These are phyloP conservation scores for Atherinomorus stipes DNA, from an alignment of 2,113 vertebrate species.

Conservation along the genomic window DNA sequence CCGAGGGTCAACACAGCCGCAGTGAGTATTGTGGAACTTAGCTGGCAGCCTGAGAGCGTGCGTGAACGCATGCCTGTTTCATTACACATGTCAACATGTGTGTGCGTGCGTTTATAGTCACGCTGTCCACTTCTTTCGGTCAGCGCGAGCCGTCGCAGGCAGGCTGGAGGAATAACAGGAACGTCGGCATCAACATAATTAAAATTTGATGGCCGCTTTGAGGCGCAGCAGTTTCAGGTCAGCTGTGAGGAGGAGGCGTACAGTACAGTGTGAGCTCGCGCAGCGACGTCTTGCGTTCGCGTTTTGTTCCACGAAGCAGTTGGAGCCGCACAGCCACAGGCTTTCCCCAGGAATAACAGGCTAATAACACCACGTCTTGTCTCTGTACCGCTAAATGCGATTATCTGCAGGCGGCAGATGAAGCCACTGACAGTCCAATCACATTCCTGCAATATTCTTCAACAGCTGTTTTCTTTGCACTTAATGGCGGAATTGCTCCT, in stretches of 20 bases:
- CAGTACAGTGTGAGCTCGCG: neutral
- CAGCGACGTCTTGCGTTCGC: neutral
- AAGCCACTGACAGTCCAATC: constrained; percentile 28
- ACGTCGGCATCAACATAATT: constrained; percentile 33
- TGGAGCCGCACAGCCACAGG: constrained; percentile 9
- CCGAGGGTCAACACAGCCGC: constrained; percentile 62
- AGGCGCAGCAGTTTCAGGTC: constrained; percentile 57
- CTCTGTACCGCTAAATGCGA: constrained; percentile 51
- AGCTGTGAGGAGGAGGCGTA: constrained; percentile 35
- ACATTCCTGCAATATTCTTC: constrained; percentile 7
- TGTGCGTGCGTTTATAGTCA: neutral
- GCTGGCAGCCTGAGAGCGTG: constrained; percentile 28
- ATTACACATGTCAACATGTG: constrained; percentile 37
- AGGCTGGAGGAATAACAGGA: constrained; percentile 4
- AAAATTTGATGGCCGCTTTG: constrained; percentile 49
- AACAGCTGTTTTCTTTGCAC: neutral
- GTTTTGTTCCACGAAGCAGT: constrained; percentile 6
- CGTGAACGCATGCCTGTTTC: constrained; percentile 37
- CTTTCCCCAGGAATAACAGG: constrained; percentile 25
- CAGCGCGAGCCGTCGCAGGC: neutral
- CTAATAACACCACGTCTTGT: constrained; percentile 34
- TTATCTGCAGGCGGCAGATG: constrained; percentile 49
- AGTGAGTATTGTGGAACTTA: constrained; percentile 73
- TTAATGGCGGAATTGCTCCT: neutral
- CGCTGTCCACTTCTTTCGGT: neutral